Base-by-base conservation (phyloP, 2,113 vertebrate species). In the Mormyrus iriodes region DNA sequence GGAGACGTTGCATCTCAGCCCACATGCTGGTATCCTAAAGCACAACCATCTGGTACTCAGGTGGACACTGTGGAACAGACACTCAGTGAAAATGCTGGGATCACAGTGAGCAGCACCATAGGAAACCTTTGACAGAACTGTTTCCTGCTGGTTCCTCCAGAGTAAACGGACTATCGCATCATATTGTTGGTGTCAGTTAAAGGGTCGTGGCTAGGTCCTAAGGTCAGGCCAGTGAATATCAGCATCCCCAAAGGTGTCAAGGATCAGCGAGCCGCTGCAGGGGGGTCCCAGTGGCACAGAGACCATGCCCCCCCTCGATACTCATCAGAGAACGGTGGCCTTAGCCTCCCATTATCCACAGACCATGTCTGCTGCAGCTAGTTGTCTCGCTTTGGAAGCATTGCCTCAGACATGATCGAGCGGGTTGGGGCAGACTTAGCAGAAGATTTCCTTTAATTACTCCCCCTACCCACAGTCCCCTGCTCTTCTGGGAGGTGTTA, bases 371-470 rank as follows among this genome's bases (percentile, higher is more conserved):
- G 35, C 73, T 76, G 73, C 35, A 42, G 73, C 73, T 42, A 48
- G 21, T 0, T n/a, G 0, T 27, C 85, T 39, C 48, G 52, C 12
- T 51, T 13, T 48, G 35, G n/a, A 51, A 85, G 19, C 83, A 21
- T 84, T n/a, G 0, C 49, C 24, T 6, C 84, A 51, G 27, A 53
- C 27, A 1, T 53, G 85, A 86, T 17, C 3, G 9, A 39, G 15
- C 0, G 12, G 69, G 15, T 84, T 21, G 21, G 89, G 93, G 83
- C 90, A 90, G 42, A 88, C 85, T 90, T 88, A 90, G 93, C 93
- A 93, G 91, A 93, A 90, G 65, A 51, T 85, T 85, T 85, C 27
- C 1, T 55, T 19, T 93, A 94, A 94, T 94, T 93, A 94, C 92
- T 88, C 76, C 92, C 91, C 91, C 91, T 92, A 93, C 91, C 91